Percentiles rank a stretch among this genome's conserved stretches.
Evolutionary conservation across 2,888 invertebrate genomes (phyloP).

Genomic region (Seladonia tumulorum): DNA sequence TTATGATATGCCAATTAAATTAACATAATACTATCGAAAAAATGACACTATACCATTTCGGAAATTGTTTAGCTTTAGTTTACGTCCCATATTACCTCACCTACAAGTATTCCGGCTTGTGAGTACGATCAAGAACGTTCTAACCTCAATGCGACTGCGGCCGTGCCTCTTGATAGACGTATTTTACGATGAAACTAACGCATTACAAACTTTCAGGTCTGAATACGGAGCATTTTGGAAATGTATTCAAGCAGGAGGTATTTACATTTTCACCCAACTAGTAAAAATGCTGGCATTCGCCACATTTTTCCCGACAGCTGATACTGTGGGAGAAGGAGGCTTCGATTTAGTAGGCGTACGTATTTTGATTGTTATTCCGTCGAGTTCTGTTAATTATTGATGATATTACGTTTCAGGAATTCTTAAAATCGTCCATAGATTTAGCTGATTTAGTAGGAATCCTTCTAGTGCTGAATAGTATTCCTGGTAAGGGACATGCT

Average conservation of each 20-base stretch:
- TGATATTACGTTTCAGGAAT: conserved; percentile 89
- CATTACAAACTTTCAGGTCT: conserved; percentile 87
- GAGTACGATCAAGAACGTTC: conserved; percentile 85
- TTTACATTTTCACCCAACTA: conserved; percentile 97
- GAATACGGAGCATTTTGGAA: conserved; percentile 99
- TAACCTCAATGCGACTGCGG: conserved; percentile 49
- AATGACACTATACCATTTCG: conserved; percentile 99
- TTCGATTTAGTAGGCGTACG: conserved; percentile 88
- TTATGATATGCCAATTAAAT: conserved; percentile 43
- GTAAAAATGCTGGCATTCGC: conserved; percentile 98
- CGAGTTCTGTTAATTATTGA: background rate
- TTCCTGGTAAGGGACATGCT: conserved; percentile 98
- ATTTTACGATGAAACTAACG: background rate
- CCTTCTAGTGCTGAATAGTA: conserved; percentile 94
- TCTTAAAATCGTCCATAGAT: conserved; percentile 97
- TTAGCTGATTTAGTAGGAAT: conserved; percentile 97
- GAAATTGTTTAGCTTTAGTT: conserved; percentile 96
- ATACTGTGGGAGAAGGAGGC: conserved; percentile 84
- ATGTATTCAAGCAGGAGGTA: conserved; percentile 97
- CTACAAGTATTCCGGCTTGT: conserved; percentile 98
- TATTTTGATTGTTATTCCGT: conserved; percentile 40
- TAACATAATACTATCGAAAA: conserved; percentile 74
- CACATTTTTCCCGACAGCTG: conserved; percentile 95
- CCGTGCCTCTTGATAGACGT: background rate
- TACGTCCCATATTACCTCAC: conserved; percentile 98